A percentile compares a stretch with the other conserved stretches of the same genome.
Conservation (phyloP, 2,113 vertebrate species). For the Sander vitreus region DNA sequence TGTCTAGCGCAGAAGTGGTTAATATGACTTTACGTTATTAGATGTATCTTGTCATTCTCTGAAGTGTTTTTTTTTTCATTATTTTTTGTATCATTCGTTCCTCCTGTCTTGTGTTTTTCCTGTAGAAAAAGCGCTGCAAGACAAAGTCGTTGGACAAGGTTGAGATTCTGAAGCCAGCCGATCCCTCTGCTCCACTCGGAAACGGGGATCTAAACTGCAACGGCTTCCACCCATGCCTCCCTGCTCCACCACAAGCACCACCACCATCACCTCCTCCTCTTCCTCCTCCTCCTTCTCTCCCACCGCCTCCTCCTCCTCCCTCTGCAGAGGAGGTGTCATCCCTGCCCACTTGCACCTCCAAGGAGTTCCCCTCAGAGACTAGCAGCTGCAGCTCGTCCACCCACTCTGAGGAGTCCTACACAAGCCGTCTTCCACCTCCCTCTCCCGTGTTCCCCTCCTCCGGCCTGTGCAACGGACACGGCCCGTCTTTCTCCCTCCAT, state of each 20-base stretch:
- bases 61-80: background rate
- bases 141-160: slow-evolving; percentile 91
- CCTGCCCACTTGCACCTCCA: slow-evolving; percentile 86
- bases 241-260: slow-evolving; percentile 83
- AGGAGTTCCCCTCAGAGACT: slow-evolving; percentile 89
- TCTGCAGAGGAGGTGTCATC: slow-evolving; percentile 73
- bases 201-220: slow-evolving; percentile 88
- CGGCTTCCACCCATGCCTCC: slow-evolving; percentile 87
- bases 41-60: background rate
- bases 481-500: slow-evolving; percentile 69
- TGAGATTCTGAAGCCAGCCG: slow-evolving; percentile 87
- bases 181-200: slow-evolving; percentile 77
- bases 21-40: slow-evolving; percentile 7
- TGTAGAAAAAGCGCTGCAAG: slow-evolving; percentile 95
- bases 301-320: slow-evolving; percentile 82
- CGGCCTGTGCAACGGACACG: slow-evolving; percentile 89
- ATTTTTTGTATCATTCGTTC: slow-evolving; percentile 1
- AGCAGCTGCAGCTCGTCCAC: slow-evolving; percentile 92
- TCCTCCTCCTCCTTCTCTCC: slow-evolving; percentile 87
- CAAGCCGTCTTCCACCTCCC: slow-evolving; percentile 89
- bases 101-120: slow-evolving; percentile 5
- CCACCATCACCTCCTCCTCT: slow-evolving; percentile 65
- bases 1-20: slow-evolving; percentile 61
- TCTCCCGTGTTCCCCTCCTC: slow-evolving; percentile 83
- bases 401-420: slow-evolving; percentile 93